phyloP scores from a whole-genome alignment of 2,797 vertebrate species.

The Sebastolobus alascanus region DNA sequence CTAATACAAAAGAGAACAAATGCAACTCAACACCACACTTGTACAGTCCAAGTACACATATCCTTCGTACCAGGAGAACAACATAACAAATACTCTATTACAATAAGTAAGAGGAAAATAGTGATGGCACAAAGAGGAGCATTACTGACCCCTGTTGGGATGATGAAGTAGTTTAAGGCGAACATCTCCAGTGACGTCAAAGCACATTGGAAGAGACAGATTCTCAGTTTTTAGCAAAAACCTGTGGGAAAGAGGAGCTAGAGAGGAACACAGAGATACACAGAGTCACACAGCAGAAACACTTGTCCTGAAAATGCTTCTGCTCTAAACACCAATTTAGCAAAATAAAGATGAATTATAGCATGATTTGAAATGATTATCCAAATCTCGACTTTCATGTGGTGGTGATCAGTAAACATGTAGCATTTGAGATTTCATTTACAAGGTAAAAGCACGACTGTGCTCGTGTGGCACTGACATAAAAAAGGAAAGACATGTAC shows the following conservation, averaged over 20 bases:
- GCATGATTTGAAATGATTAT: neutral
- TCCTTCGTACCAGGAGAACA: neutral
- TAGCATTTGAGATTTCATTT: neutral
- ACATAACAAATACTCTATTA: neutral
- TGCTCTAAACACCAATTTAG: neutral
- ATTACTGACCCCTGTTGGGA: slow-evolving; percentile 71
- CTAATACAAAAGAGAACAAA: slow-evolving; percentile 55
- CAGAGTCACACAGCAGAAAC: slow-evolving; percentile 12
- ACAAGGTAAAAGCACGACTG: neutral
- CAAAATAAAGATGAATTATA: neutral
- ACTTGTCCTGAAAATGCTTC: neutral
- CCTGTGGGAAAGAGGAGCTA: slow-evolving; percentile 38
- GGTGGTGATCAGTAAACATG: slow-evolving; percentile 1
- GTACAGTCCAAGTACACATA: neutral
- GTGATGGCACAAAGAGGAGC: neutral
- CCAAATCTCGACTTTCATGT: rapidly evolving
- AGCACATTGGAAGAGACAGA: slow-evolving; percentile 73
- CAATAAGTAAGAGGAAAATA: neutral
- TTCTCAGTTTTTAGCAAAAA: slow-evolving; percentile 71
- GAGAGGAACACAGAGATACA: slow-evolving; percentile 10
- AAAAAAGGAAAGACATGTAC: neutral
- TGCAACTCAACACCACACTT: neutral
- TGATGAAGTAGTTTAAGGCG: slow-evolving; percentile 74
- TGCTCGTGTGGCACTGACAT: neutral
- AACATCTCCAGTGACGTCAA: slow-evolving; percentile 49